Evolutionary conservation across 2,888 invertebrate species (phyloP).

Genomic region (Plusia festucae): DNA sequence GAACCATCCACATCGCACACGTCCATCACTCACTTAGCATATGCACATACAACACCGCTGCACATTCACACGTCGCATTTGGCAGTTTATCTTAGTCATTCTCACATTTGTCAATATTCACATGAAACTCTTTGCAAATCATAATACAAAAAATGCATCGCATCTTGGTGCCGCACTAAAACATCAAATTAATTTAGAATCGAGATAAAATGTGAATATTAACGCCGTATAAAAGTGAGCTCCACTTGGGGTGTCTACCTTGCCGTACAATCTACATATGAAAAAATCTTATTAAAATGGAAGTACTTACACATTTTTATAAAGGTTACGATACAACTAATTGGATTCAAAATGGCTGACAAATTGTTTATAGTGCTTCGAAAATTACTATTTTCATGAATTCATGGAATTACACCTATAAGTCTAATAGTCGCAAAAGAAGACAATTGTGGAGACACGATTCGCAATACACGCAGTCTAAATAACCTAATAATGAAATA

Average conservation of each 20-base stretch:
- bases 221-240: constrained; percentile 75
- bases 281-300: constrained; percentile 88
- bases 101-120: constrained; percentile 81
- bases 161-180: constrained; percentile 54
- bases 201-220: constrained; percentile 81
- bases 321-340: constrained; percentile 80
- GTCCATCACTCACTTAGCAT: constrained; percentile 52
- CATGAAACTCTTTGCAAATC: constrained; percentile 72
- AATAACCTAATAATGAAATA: constrained; percentile 65
- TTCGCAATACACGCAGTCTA: constrained; percentile 68
- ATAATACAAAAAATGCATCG: constrained; percentile 64
- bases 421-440: constrained; percentile 82
- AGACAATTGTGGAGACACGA: constrained; percentile 79
- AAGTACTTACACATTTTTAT: constrained; percentile 86
- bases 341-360: constrained; percentile 87
- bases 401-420: constrained; percentile 76
- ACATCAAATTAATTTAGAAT: constrained; percentile 61
- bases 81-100: constrained; percentile 85
- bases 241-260: constrained; percentile 79
- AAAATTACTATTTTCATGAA: constrained; percentile 78
- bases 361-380: constrained; percentile 80
- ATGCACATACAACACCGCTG: constrained; percentile 48
- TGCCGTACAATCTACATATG: constrained; percentile 84
- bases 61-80: constrained; percentile 77
- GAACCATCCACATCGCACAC: constrained; percentile 20